phyloP scores from a whole-genome alignment of 2,113 vertebrate genomes.

The Myrmecophaga tridactyla region DNA sequence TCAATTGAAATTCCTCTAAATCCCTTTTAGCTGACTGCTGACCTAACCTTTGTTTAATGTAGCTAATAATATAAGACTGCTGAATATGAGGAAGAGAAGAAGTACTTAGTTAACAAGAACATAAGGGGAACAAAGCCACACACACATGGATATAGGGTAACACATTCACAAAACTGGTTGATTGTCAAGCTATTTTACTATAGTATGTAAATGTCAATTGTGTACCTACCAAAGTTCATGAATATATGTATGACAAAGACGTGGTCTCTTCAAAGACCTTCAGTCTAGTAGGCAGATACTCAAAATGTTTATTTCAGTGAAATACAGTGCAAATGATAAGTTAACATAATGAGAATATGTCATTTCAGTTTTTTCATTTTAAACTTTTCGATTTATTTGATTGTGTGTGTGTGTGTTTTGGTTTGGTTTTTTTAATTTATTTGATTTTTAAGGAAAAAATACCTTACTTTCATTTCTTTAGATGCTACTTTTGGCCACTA shows the following conservation, averaged over 20 bases:
- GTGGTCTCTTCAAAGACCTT: background rate
- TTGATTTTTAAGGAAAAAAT: background rate
- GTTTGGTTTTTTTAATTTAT: too few relatives aligned
- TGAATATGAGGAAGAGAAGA: background rate
- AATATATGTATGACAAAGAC: background rate
- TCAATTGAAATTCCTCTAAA: background rate
- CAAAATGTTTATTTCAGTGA: background rate
- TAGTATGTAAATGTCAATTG: background rate
- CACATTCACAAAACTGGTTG: background rate
- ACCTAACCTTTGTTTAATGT: background rate
- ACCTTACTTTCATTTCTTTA: too few relatives aligned
- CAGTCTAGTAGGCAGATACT: too few relatives aligned
- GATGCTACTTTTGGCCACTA: too few relatives aligned
- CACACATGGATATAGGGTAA: background rate
- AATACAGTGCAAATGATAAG: background rate
- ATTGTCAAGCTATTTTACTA: background rate
- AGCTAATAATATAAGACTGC: background rate
- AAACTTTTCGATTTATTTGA: too few relatives aligned
- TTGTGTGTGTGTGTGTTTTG: too few relatives aligned
- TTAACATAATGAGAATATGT: background rate
- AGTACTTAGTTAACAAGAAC: background rate
- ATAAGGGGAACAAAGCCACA: background rate
- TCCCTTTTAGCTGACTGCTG: background rate
- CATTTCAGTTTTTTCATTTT: background rate
- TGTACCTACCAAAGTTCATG: background rate